Conservation (phyloP, 2,797 vertebrate species). For the Hipposideros larvatus region DNA sequence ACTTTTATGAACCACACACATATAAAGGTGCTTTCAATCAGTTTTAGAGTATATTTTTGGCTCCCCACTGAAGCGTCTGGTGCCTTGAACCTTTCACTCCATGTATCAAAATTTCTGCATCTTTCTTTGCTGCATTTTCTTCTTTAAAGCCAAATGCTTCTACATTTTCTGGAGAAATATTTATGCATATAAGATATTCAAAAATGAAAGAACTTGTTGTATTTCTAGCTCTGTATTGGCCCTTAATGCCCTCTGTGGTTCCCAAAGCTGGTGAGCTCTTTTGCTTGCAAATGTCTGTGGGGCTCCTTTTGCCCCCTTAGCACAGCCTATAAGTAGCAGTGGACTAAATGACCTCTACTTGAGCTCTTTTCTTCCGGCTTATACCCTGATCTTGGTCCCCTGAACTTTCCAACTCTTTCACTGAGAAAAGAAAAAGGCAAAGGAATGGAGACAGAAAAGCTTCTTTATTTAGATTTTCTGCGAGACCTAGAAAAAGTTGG, state of each 20-base stretch:
- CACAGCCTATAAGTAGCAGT: neutral
- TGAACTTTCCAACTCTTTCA: neutral
- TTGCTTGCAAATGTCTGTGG: neutral
- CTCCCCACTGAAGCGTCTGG: neutral
- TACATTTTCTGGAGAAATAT: neutral
- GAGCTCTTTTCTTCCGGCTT: neutral
- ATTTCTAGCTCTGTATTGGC: neutral
- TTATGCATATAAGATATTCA: neutral
- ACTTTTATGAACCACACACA: neutral
- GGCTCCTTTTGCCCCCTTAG: neutral
- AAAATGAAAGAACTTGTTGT: neutral
- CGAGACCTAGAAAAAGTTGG: neutral
- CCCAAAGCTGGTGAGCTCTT: neutral
- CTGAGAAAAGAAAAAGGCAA: neutral
- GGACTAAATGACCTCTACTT: neutral
- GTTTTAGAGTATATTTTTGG: neutral
- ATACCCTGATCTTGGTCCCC: neutral
- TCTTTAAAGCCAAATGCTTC: neutral
- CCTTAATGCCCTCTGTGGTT: neutral
- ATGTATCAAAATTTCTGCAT: neutral
- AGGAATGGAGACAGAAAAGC: neutral
- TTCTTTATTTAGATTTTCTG: neutral
- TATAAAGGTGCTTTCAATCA: neutral
- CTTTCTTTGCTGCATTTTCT: neutral
- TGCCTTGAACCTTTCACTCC: neutral